phyloP scores from a whole-genome alignment of 2,888 invertebrate species.

The Drosophila nr. perissopoda region DNA sequence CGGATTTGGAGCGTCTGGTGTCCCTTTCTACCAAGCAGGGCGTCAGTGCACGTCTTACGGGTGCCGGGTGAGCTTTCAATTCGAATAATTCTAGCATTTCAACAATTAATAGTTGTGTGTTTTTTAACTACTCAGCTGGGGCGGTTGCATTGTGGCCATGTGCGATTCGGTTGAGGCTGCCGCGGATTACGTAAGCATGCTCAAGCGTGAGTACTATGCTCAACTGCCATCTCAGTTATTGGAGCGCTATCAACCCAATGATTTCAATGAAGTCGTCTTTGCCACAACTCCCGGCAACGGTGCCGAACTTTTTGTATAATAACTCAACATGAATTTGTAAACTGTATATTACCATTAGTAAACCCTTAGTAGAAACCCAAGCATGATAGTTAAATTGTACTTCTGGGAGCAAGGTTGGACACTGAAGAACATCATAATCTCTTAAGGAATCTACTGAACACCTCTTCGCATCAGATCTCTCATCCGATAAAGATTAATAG shows the following conservation, averaged over 20 bases:
- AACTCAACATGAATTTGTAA: constrained; percentile 13
- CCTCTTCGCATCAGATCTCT: not conserved
- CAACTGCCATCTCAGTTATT: constrained; percentile 84
- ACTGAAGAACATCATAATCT: not conserved
- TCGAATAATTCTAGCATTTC: not conserved
- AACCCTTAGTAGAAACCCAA: constrained; percentile 26
- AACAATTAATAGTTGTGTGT: too few species aligned
- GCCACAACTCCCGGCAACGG: constrained; percentile 87
- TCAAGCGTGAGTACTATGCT: constrained; percentile 90
- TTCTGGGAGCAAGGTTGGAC: not conserved
- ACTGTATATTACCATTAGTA: constrained; percentile 43
- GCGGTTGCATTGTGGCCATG: constrained; percentile 95
- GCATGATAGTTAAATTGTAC: constrained; percentile 5
- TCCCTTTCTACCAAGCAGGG: constrained; percentile 89
- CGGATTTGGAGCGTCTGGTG: constrained; percentile 93
- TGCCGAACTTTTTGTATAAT: constrained; percentile 79
- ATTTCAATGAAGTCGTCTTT: constrained; percentile 88
- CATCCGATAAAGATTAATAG: not conserved
- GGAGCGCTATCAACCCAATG: constrained; percentile 85
- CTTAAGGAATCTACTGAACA: not conserved
- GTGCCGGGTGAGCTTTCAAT: constrained; percentile 90
- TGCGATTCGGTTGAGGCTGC: constrained; percentile 87
- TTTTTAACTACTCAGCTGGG: constrained; percentile 89
- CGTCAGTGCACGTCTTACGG: constrained; percentile 96
- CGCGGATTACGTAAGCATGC: constrained; percentile 88